Conservation (phyloP, 2,888 invertebrate genomes). For the Deilephila porcellus region DNA sequence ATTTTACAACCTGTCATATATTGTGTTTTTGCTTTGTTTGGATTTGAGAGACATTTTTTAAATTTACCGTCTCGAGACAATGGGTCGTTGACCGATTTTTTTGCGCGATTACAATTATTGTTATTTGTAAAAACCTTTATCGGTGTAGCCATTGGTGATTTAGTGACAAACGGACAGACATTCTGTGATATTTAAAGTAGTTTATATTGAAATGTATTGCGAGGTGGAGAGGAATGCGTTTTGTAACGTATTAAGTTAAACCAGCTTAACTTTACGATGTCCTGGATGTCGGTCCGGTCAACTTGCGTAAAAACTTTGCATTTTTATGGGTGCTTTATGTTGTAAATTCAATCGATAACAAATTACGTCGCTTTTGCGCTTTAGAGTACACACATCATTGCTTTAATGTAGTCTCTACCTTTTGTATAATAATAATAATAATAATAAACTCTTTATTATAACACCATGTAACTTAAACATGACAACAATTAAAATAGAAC, state of each 20-base stretch:
- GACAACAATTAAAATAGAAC: too few species aligned
- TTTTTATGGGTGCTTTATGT: slow-evolving; percentile 21
- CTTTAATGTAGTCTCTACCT: not conserved
- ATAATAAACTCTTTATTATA: too few species aligned
- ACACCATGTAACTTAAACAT: too few species aligned
- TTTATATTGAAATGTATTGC: not conserved
- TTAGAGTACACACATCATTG: not conserved
- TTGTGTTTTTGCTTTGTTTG: slow-evolving; percentile 6
- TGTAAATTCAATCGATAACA: slow-evolving; percentile 2
- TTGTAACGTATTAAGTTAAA: slow-evolving; percentile 24
- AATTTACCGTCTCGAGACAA: slow-evolving; percentile 1
- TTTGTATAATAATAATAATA: too few species aligned
- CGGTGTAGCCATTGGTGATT: slow-evolving; percentile 1
- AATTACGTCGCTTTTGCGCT: not conserved
- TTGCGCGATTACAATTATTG: not conserved
- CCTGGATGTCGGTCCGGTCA: not conserved
- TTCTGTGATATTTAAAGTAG: not conserved
- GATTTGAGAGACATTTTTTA: not conserved
- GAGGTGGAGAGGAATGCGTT: slow-evolving; percentile 8
- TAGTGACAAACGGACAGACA: slow-evolving; percentile 4
- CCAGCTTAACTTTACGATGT: slow-evolving; percentile 23
- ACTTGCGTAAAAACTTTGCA: slow-evolving; percentile 19
- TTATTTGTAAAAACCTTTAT: not conserved
- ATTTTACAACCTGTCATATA: slow-evolving; percentile 12
- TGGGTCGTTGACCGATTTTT: slow-evolving; percentile 9